phyloP scores from a whole-genome alignment of 2,888 invertebrate species.

The Drosophila flavopinicola region DNA sequence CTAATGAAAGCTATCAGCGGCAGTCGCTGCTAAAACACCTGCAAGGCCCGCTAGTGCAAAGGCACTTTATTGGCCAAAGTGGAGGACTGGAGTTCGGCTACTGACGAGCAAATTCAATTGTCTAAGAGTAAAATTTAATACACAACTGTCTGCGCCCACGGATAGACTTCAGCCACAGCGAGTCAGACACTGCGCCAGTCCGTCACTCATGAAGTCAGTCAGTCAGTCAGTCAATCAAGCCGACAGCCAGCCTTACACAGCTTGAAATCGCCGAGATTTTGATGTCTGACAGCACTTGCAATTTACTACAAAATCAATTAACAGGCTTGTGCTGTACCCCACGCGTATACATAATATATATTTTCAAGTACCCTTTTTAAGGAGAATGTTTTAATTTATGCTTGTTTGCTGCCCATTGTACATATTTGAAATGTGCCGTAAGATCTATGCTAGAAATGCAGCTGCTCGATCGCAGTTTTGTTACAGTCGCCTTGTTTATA shows the following conservation, averaged over 20 bases:
- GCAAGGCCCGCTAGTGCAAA: constrained; percentile 20
- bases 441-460: neutral
- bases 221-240: constrained; percentile 28
- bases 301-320: constrained; percentile 48
- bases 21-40: constrained; percentile 32
- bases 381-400: neutral
- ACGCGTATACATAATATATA: constrained; percentile 10
- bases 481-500: too few relatives aligned
- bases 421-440: neutral
- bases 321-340: constrained; percentile 1
- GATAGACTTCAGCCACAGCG: constrained; percentile 42
- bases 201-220: constrained; percentile 14
- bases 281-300: constrained; percentile 27
- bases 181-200: constrained; percentile 6
- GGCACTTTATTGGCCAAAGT: constrained; percentile 15
- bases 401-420: neutral
- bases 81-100: neutral
- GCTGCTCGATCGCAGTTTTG: too few relatives aligned
- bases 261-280: constrained; percentile 16
- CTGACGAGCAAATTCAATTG: constrained; percentile 56
- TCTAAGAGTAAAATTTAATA: constrained; percentile 55
- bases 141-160: constrained; percentile 32
- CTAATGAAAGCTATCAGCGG: constrained; percentile 56
- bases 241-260: constrained; percentile 20
- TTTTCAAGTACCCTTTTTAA: neutral